Evolutionary conservation across 2,113 vertebrate genomes (phyloP).

Genomic region (Hyperopisus bebe): DNA sequence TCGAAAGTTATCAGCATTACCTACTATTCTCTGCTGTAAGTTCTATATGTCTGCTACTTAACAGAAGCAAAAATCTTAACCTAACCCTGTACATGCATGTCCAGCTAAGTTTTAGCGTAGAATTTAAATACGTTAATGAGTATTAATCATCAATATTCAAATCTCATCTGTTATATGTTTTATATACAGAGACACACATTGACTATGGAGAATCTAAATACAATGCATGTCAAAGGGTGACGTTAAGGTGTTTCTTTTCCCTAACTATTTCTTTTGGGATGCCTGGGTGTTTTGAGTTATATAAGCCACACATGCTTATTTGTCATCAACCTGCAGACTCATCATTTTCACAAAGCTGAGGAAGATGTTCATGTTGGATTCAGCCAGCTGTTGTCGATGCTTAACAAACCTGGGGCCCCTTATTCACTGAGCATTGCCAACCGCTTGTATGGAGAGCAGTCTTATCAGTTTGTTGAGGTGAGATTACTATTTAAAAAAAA

Average conservation of each 20-base stretch:
- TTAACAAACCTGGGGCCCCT: conserved; percentile 64
- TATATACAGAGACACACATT: background rate
- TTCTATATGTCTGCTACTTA: background rate
- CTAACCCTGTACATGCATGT: background rate
- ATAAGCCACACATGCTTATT: background rate
- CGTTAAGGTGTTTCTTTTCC: background rate
- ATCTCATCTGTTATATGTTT: background rate
- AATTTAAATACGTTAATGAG: background rate
- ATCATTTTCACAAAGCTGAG: conserved; percentile 34
- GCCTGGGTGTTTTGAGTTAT: background rate
- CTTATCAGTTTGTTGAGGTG: conserved; percentile 73
- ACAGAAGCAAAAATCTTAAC: background rate
- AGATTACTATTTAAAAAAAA: background rate
- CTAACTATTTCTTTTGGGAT: background rate
- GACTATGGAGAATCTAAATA: background rate
- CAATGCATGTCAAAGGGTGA: background rate
- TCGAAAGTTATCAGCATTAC: background rate
- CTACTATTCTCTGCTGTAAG: background rate
- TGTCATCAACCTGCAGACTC: conserved; percentile 36
- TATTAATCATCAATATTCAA: background rate
- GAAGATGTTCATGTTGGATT: conserved; percentile 65
- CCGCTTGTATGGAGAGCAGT: conserved; percentile 77
- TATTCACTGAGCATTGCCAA: conserved; percentile 75
- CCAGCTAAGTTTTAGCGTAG: background rate
- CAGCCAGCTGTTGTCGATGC: conserved; percentile 53